Base-by-base conservation (phyloP, 2,113 vertebrate species). In the Leptodactylus fuscus region DNA sequence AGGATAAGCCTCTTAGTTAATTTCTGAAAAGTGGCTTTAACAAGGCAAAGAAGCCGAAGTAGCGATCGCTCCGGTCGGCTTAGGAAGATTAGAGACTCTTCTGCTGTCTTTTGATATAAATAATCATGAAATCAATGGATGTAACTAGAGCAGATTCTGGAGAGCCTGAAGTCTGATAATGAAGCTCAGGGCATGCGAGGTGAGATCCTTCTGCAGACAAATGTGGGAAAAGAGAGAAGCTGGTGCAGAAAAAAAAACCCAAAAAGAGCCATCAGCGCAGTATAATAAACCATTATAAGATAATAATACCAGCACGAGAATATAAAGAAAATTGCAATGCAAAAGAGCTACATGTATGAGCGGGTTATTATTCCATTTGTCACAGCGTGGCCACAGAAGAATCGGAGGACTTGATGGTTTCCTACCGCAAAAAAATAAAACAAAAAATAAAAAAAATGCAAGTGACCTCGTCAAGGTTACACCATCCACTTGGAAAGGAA, bases 91-190 rank as follows among this genome's bases (percentile, higher is more conserved):
- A 75, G 12, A 75, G 70, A 16, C 70, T 29, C n/a, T 75, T 49
- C 71, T 75, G 24, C 49, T 48, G 22, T 69, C 71, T 48, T 75
- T 48, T 75, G 71, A 75, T 48, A 22, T 75, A 49, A 75, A 75
- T 75, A 46, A 75, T 75, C 44, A 46, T 7, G 4, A 75, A 75
- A 49, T 48, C 71, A 46, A 75, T 48, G 71, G 41, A 75, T 11
- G 44, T 27, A 75, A 75, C 71, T 27, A 13, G 44, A 75, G 71
- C 36, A 73, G 38, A 73, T 73, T 73, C 70, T 73, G 36, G 6
- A 41, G 70, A 71, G 36, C 0, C 69, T 38, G 69, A 71, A 71
- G 36, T 44, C 24, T 46, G 36, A 46, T 73, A 46, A 73, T 73
- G 70, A 73, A 44, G 36, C 38, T 73, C 3, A n/a, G 36, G 70